phyloP scores from a whole-genome alignment of 2,797 vertebrate species.

The Onychomys leucogaster region DNA sequence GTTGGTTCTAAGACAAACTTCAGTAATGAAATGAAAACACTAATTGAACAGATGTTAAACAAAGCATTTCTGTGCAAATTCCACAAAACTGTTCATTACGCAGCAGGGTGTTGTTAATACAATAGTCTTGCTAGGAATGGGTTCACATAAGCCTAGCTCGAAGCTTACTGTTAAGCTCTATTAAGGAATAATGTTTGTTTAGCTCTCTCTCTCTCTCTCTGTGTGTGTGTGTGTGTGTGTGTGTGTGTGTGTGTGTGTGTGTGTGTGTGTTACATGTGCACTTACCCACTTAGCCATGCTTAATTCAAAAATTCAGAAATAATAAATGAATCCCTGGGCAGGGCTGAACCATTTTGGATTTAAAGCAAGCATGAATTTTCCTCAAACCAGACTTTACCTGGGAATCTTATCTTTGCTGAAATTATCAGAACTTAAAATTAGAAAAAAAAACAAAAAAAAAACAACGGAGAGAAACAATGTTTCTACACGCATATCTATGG shows the following conservation, averaged over 20 bases:
- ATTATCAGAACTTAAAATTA: slow-evolving; percentile 40
- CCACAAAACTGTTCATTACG: slow-evolving; percentile 80
- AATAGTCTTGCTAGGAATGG: slow-evolving; percentile 66
- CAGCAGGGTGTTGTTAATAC: slow-evolving; percentile 79
- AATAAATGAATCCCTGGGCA: not conserved
- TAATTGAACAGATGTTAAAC: slow-evolving; percentile 84
- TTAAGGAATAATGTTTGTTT: slow-evolving; percentile 64
- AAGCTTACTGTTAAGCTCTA: slow-evolving; percentile 64
- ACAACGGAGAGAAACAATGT: not conserved
- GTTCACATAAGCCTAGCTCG: slow-evolving; percentile 63
- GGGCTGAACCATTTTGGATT: not conserved
- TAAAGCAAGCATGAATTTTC: slow-evolving; percentile 26
- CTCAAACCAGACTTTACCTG: not conserved
- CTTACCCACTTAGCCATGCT: not conserved
- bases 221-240: not conserved
- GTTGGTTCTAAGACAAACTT: slow-evolving; percentile 82
- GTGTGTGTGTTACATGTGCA: too few species aligned
- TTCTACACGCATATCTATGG: not conserved
- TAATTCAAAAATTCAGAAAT: slow-evolving; percentile 43
- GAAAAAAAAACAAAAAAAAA: not conserved
- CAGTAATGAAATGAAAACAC: slow-evolving; percentile 81
- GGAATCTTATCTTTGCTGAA: slow-evolving; percentile 45
- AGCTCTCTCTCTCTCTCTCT: not conserved
- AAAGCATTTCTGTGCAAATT: slow-evolving; percentile 81
- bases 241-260: not conserved